phyloP scores from a whole-genome alignment of 1,140 invertebrate genomes.

The Pomacea maculata region DNA sequence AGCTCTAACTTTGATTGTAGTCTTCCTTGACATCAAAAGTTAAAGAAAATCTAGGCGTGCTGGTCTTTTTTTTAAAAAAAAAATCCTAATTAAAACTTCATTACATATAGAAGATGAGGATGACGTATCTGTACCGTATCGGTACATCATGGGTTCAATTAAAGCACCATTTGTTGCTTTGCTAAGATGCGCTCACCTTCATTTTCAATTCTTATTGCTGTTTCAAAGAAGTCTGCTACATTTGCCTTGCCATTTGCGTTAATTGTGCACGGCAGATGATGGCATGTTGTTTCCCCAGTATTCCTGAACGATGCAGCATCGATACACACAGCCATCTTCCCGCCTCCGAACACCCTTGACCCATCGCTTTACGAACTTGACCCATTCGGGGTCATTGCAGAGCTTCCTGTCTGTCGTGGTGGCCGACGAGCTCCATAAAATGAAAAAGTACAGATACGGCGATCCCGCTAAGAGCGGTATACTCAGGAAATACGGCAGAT shows the following conservation, averaged over 20 bases:
- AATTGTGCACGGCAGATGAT: conserved; percentile 81
- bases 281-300: conserved; percentile 48
- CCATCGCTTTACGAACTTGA: background rate
- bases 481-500: conserved; percentile 14
- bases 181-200: conserved; percentile 53
- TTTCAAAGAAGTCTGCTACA: conserved; percentile 76
- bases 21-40: too few relatives aligned
- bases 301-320: conserved; percentile 4
- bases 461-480: conserved; percentile 18
- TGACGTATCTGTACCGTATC: too few relatives aligned
- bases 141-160: too few relatives aligned
- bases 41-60: too few relatives aligned
- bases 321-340: conserved; percentile 21
- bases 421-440: background rate
- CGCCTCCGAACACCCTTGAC: background rate
- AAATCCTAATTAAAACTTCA: too few relatives aligned
- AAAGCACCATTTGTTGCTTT: too few relatives aligned
- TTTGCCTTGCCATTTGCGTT: conserved; percentile 76
- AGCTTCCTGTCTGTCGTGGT: too few relatives aligned
- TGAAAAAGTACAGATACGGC: conserved; percentile 26
- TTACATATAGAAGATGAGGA: too few relatives aligned
- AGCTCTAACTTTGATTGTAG: too few relatives aligned
- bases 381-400: too few relatives aligned
- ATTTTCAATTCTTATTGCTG: conserved; percentile 67
- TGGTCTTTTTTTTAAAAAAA: too few relatives aligned